Evolutionary conservation across 2,888 invertebrate species (phyloP).

Genomic region (Cynaeus angustus): DNA sequence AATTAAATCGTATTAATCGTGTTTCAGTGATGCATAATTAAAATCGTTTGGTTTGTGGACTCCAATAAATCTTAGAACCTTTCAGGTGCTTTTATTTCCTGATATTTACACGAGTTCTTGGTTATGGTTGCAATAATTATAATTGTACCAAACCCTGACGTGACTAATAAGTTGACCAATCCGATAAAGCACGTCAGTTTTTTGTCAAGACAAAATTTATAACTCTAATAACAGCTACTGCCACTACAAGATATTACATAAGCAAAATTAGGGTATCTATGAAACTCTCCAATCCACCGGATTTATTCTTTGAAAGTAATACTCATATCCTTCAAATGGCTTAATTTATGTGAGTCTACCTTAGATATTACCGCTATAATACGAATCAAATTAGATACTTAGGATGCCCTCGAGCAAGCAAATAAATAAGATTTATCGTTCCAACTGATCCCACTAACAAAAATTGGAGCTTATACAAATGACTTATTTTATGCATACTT

Average conservation of each 20-base stretch:
- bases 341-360: slow-evolving; percentile 26
- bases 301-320: slow-evolving; percentile 32
- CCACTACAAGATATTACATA: not conserved
- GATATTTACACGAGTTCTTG: too few relatives aligned
- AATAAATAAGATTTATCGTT: slow-evolving; percentile 28
- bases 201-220: slow-evolving; percentile 16
- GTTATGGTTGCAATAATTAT: not conserved
- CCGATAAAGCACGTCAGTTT: slow-evolving; percentile 10
- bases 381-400: slow-evolving; percentile 30
- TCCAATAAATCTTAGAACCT: too few relatives aligned
- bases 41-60: too few relatives aligned
- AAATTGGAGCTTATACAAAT: slow-evolving; percentile 27
- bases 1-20: not conserved
- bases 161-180: not conserved
- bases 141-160: slow-evolving; percentile 4
- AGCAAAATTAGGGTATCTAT: slow-evolving; percentile 28
- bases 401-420: not conserved
- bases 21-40: too few relatives aligned
- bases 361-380: slow-evolving; percentile 16
- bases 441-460: not conserved
- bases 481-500: slow-evolving; percentile 19
- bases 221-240: slow-evolving; percentile 1
- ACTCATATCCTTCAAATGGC: slow-evolving; percentile 38
- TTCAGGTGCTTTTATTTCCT: too few relatives aligned
- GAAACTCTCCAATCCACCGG: slow-evolving; percentile 21